Conservation (phyloP, 2,797 vertebrate genomes). For the Dipus sagitta region DNA sequence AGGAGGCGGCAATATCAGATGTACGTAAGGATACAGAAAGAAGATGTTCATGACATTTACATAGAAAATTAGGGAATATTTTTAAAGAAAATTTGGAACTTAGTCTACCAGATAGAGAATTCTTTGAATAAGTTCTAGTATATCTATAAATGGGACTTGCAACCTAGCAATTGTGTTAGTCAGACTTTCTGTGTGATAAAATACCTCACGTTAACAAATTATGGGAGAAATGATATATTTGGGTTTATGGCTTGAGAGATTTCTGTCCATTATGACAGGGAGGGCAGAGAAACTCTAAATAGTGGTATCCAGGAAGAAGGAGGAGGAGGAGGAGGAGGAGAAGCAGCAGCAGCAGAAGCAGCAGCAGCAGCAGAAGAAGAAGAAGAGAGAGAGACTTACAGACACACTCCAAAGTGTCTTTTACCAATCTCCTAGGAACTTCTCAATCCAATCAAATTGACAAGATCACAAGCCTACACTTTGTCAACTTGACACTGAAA, state of each 20-base stretch:
- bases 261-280: neutral
- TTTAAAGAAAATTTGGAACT: neutral
- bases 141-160: neutral
- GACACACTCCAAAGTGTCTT: neutral
- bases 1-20: neutral
- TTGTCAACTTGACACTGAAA: neutral
- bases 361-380: no score
- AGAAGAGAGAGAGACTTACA: neutral
- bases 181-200: neutral
- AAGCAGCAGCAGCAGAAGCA: no score
- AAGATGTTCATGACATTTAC: neutral
- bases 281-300: no score
- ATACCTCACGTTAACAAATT: no score
- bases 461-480: neutral
- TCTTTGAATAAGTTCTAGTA: neutral
- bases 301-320: neutral
- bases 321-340: no score
- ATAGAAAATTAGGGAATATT: conserved; percentile 2
- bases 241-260: neutral
- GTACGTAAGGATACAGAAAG: neutral
- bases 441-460: neutral
- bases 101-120: neutral
- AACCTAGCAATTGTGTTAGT: neutral
- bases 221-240: neutral
- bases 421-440: neutral